A percentile compares a stretch with the other conserved stretches of the same genome.
Conservation (phyloP, 2,113 vertebrate species). For the Mugil cephalus region DNA sequence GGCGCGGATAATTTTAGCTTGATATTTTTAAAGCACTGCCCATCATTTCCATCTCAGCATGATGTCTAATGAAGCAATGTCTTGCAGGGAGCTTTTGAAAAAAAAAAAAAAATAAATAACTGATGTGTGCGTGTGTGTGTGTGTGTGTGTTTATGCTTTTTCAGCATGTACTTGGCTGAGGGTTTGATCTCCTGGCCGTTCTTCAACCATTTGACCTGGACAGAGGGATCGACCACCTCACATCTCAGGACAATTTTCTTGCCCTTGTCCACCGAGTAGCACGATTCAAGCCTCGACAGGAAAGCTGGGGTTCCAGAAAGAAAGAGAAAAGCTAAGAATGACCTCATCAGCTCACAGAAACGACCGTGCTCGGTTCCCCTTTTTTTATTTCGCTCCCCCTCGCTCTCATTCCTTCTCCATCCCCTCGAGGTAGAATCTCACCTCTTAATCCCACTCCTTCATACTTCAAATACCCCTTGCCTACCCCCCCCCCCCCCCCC, state of each 20-base stretch:
- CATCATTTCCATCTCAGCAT: slow-evolving; percentile 47
- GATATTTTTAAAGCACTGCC: slow-evolving; percentile 63
- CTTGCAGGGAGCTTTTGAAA: not conserved
- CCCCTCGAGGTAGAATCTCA: slow-evolving; percentile 9
- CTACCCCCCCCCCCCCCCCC: not conserved
- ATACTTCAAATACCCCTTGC: not conserved
- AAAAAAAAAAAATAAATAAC: not conserved
- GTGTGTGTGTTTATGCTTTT: slow-evolving; percentile 16
- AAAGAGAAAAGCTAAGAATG: not conserved
- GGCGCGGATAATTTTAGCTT: slow-evolving; percentile 59
- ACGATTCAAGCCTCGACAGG: slow-evolving; percentile 87
- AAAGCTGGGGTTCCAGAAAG: slow-evolving; percentile 83
- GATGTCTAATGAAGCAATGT: slow-evolving; percentile 28
- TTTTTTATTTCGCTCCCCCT: not conserved
- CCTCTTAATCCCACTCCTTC: slow-evolving; percentile 1
- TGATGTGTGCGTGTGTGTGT: slow-evolving; percentile 1
- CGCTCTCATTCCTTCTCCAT: not conserved
- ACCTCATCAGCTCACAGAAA: slow-evolving; percentile 4
- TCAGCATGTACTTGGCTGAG: slow-evolving; percentile 86
- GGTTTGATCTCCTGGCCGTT: slow-evolving; percentile 92
- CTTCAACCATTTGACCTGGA: slow-evolving; percentile 91
- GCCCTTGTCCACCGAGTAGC: slow-evolving; percentile 90
- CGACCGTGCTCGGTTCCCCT: not conserved
- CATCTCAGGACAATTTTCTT: slow-evolving; percentile 88
- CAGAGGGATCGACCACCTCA: slow-evolving; percentile 87